phyloP scores from a whole-genome alignment of 2,888 invertebrate genomes.

The Drosophila prolongata region DNA sequence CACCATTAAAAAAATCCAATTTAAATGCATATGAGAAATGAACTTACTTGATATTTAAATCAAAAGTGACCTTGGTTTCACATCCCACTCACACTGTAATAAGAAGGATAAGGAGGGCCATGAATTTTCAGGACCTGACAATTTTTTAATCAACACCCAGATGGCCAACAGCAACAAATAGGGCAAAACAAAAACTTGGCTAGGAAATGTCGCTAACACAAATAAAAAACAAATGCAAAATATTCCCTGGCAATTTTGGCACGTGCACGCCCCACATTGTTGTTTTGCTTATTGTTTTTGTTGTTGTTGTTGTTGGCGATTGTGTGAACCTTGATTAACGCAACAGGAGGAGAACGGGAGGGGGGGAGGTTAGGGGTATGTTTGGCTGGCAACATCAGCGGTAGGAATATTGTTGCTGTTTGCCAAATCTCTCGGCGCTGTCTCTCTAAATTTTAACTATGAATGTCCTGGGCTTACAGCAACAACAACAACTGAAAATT shows the following conservation, averaged over 20 bases:
- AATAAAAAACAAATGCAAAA: slow-evolving; percentile 49
- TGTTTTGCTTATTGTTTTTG: slow-evolving; percentile 27
- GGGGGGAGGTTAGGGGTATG: not conserved
- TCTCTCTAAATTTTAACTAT: slow-evolving; percentile 78
- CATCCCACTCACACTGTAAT: not conserved
- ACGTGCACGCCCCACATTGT: slow-evolving; percentile 62
- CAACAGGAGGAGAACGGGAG: slow-evolving; percentile 34
- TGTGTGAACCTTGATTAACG: slow-evolving; percentile 75
- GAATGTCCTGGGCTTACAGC: slow-evolving; percentile 59
- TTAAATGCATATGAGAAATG: not conserved
- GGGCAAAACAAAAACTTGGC: slow-evolving; percentile 20
- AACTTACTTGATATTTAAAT: not conserved
- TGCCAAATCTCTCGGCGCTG: slow-evolving; percentile 76
- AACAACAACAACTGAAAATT: slow-evolving; percentile 16
- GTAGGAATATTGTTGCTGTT: slow-evolving; percentile 55
- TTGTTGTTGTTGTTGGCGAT: slow-evolving; percentile 57
- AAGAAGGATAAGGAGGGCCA: slow-evolving; percentile 9
- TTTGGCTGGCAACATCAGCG: slow-evolving; percentile 23
- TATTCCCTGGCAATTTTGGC: slow-evolving; percentile 66
- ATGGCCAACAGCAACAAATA: slow-evolving; percentile 48
- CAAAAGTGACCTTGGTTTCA: not conserved
- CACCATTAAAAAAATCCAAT: not conserved
- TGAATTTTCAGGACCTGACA: slow-evolving; percentile 40
- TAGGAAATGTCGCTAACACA: slow-evolving; percentile 40
- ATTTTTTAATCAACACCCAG: slow-evolving; percentile 52